These are phyloP conservation scores for Apodemus sylvaticus DNA, from an alignment of 2,113 vertebrate species.

Conservation along the genomic window DNA sequence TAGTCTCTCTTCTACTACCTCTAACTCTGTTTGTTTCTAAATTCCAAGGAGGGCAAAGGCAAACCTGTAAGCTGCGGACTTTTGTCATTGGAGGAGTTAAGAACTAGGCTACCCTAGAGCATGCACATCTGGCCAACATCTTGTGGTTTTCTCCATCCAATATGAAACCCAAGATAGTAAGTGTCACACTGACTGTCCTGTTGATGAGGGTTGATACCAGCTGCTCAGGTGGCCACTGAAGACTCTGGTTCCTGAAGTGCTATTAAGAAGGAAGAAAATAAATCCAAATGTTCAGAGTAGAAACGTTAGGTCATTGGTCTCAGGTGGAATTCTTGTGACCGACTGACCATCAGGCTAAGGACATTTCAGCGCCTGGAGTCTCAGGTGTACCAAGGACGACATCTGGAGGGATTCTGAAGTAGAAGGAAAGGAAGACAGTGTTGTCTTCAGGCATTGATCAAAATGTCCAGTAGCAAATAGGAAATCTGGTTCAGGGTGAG, in stretches of 20 bases:
- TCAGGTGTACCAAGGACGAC: background rate
- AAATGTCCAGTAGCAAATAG: background rate
- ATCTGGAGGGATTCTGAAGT: background rate
- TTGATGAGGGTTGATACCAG: background rate
- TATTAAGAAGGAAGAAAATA: background rate
- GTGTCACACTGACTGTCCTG: background rate
- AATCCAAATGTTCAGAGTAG: background rate
- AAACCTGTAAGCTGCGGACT: background rate
- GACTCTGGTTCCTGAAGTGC: background rate
- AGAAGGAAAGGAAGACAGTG: background rate
- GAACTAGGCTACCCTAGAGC: accelerated
- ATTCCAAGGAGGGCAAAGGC: background rate
- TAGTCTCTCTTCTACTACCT: background rate
- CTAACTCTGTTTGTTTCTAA: background rate
- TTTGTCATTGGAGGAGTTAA: background rate
- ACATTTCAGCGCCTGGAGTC: background rate
- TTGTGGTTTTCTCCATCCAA: background rate
- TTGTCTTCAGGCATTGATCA: background rate
- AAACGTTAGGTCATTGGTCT: background rate
- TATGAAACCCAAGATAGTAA: background rate
- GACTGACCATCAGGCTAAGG: background rate
- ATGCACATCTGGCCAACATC: background rate
- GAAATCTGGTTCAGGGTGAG: background rate
- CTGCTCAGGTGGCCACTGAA: background rate
- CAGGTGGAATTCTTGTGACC: background rate